These are phyloP conservation scores for Notospermus geniculatus DNA, from an alignment of 1,140 invertebrate genomes.

Conservation along the genomic window DNA sequence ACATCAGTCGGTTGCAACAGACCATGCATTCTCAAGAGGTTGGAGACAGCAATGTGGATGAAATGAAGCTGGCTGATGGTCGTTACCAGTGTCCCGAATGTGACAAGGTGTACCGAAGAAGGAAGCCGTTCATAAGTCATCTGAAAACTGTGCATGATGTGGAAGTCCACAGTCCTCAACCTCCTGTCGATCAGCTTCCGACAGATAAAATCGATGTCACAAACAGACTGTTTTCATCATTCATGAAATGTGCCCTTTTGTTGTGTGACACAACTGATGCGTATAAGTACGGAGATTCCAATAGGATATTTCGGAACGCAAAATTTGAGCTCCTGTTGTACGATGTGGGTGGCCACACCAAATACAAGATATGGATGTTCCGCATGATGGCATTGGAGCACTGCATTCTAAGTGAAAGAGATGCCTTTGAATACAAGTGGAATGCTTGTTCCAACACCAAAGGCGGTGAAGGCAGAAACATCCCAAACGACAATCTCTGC, in stretches of 20 bases:
- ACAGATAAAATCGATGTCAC: too few relatives aligned
- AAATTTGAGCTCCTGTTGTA: background rate
- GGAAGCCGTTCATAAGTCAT: too few relatives aligned
- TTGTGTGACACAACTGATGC: background rate
- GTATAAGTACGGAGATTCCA: background rate
- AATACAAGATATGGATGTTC: conserved; percentile 4
- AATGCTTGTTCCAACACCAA: background rate
- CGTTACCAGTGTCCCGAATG: too few relatives aligned
- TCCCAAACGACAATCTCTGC: conserved; percentile 4
- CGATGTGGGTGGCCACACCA: background rate
- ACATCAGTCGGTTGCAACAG: too few relatives aligned
- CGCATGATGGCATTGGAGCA: background rate
- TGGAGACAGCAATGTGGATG: too few relatives aligned
- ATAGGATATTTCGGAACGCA: background rate
- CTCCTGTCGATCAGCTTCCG: too few relatives aligned
- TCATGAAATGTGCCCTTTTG: background rate
- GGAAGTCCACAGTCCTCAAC: too few relatives aligned
- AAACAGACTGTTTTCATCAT: too few relatives aligned
- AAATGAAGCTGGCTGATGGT: too few relatives aligned
- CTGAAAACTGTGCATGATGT: too few relatives aligned
- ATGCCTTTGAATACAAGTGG: conserved; percentile 5
- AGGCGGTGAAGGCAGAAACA: background rate
- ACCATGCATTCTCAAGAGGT: too few relatives aligned
- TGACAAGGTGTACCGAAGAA: too few relatives aligned
- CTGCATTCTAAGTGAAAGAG: background rate